A percentile compares a stretch with the other conserved stretches of the same genome.
Conservation (phyloP, 2,888 invertebrate genomes). For the Spilarctia lutea region DNA sequence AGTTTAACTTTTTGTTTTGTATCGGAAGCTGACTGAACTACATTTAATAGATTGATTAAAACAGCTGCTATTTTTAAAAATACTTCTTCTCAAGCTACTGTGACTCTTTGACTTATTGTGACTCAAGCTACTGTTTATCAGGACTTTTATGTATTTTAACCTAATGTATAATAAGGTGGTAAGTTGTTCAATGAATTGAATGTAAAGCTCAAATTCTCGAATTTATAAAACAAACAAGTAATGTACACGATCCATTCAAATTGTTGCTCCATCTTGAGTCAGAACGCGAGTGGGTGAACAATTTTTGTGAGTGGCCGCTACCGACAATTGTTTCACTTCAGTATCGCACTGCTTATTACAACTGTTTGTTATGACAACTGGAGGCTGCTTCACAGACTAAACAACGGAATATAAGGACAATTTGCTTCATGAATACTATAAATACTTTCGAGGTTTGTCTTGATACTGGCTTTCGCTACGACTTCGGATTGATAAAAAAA, state of each 20-base stretch:
- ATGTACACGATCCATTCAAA: constrained; percentile 9
- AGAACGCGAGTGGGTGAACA: constrained; percentile 53
- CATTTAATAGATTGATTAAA: too few relatives aligned
- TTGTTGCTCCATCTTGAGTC: neutral
- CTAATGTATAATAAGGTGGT: neutral
- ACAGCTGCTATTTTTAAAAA: too few relatives aligned
- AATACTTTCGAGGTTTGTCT: constrained; percentile 8
- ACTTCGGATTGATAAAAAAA: neutral
- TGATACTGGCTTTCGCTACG: constrained; percentile 1
- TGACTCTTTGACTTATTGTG: too few relatives aligned
- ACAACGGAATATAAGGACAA: constrained; percentile 16
- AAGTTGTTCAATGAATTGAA: too few relatives aligned
- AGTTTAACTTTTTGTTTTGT: too few relatives aligned
- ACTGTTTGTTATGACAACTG: constrained; percentile 22
- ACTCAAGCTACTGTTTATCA: too few relatives aligned
- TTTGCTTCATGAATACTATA: constrained; percentile 22
- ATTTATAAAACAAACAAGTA: neutral
- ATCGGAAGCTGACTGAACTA: too few relatives aligned
- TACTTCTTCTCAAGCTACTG: too few relatives aligned
- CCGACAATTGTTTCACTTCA: constrained; percentile 23
- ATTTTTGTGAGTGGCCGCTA: constrained; percentile 58
- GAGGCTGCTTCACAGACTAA: constrained; percentile 13
- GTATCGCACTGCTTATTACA: constrained; percentile 23
- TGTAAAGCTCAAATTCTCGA: neutral
- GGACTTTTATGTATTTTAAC: too few relatives aligned